These are phyloP conservation scores for Drosophila insularis DNA, from an alignment of 1,140 invertebrate genomes.

Conservation along the genomic window DNA sequence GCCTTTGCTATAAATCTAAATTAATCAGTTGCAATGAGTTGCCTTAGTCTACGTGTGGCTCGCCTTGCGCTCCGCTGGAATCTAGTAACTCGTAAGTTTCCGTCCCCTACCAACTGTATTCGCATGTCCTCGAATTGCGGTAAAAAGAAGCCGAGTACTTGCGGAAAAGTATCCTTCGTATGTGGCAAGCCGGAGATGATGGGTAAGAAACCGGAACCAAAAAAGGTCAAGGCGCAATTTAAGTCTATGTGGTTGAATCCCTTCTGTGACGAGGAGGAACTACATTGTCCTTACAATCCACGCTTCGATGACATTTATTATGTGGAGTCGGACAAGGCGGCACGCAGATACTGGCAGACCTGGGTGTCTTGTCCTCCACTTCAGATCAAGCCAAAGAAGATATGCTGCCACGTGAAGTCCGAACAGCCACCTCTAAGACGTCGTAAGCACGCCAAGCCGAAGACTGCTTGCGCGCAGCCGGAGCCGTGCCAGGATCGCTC, in stretches of 20 bases:
- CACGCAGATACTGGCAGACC: slow-evolving; percentile 73
- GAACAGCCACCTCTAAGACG: slow-evolving; percentile 45
- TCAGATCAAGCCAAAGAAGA: slow-evolving; percentile 55
- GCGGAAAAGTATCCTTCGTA: slow-evolving; percentile 26
- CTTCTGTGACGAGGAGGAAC: slow-evolving; percentile 52
- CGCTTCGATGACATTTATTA: slow-evolving; percentile 78
- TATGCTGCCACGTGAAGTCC: slow-evolving; percentile 51
- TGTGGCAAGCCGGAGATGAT: slow-evolving; percentile 47
- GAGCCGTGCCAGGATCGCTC: neutral
- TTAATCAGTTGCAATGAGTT: neutral
- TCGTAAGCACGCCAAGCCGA: slow-evolving; percentile 35
- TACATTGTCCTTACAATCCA: slow-evolving; percentile 56
- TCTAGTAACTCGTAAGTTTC: neutral
- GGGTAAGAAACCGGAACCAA: neutral
- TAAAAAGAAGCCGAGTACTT: neutral
- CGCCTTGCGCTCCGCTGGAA: neutral
- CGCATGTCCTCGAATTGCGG: slow-evolving; percentile 23
- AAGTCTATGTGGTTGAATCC: slow-evolving; percentile 64
- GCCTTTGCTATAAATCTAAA: neutral
- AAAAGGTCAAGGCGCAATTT: neutral
- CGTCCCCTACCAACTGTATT: too few species aligned
- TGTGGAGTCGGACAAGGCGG: slow-evolving; percentile 69
- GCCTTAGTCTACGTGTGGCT: neutral
- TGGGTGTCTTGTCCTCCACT: slow-evolving; percentile 69
- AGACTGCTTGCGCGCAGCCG: slow-evolving; percentile 40